phyloP scores from a whole-genome alignment of 2,113 vertebrate species.

The Psettodes erumei region DNA sequence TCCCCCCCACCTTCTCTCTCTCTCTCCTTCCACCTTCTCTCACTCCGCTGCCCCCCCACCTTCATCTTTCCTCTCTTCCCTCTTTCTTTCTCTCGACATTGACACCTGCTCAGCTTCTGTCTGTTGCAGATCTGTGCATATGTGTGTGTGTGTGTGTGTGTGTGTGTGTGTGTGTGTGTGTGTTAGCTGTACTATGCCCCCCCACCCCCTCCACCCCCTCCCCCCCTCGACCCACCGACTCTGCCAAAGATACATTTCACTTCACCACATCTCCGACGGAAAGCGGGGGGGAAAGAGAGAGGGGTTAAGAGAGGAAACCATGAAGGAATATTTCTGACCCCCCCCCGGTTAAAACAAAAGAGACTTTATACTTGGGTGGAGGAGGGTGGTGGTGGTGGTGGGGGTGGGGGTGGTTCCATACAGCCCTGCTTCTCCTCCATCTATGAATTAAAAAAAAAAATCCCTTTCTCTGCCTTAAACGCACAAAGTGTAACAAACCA shows the following conservation, averaged over 20 bases:
- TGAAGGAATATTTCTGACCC: conserved; percentile 49
- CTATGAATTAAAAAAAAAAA: neutral
- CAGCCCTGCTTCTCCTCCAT: neutral
- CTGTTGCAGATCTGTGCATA: no score
- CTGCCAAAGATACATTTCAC: conserved; percentile 74
- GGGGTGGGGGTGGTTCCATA: no score
- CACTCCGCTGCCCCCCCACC: no score
- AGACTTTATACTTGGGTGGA: conserved; percentile 34
- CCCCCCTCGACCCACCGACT: conserved; percentile 46
- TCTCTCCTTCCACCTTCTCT: neutral
- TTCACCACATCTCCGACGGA: conserved; percentile 51
- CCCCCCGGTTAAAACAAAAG: conserved; percentile 65
- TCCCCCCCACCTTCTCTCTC: neutral
- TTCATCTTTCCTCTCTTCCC: neutral
- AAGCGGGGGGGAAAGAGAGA: conserved; percentile 39
- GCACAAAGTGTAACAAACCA: neutral
- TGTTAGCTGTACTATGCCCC: conserved; percentile 42
- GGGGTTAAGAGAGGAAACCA: conserved; percentile 28
- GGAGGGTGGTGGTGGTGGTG: no score
- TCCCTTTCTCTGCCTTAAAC: neutral
- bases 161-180: conserved; percentile 17
- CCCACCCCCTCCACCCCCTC: conserved; percentile 42
- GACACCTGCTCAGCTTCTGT: conserved; percentile 51
- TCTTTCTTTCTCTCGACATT: neutral
- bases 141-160: conserved; percentile 7